These are phyloP conservation scores for Leuctra nigra DNA, from an alignment of 2,888 invertebrate genomes.

Conservation along the genomic window DNA sequence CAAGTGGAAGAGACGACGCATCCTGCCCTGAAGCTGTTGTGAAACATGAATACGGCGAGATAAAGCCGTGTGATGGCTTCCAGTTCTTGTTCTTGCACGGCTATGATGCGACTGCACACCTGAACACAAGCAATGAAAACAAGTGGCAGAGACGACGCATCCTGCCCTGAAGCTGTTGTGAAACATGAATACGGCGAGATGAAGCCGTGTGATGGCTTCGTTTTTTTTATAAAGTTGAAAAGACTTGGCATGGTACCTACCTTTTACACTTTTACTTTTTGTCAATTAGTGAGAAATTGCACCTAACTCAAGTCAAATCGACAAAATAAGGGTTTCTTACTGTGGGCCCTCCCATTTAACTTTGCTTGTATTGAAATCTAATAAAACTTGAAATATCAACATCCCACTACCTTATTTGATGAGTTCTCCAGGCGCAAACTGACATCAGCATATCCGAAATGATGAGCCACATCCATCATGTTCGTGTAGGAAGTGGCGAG, in stretches of 20 bases:
- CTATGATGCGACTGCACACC: slow-evolving; percentile 39
- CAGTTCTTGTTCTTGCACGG: slow-evolving; percentile 43
- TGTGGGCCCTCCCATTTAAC: no score
- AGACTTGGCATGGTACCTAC: not conserved
- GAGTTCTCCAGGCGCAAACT: slow-evolving; percentile 29
- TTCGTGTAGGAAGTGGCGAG: slow-evolving; percentile 50
- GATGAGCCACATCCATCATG: slow-evolving; percentile 41
- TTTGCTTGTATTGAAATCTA: no score
- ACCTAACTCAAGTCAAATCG: no score
- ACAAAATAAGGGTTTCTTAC: no score
- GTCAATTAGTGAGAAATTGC: no score
- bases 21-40: slow-evolving; percentile 40
- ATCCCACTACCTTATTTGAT: slow-evolving; percentile 31
- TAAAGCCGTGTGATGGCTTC: slow-evolving; percentile 42
- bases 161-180: slow-evolving; percentile 40
- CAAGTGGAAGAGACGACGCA: slow-evolving; percentile 35
- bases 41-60: slow-evolving; percentile 41
- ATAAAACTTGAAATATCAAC: no score
- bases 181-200: slow-evolving; percentile 41
- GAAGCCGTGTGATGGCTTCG: slow-evolving; percentile 41
- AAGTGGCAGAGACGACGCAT: slow-evolving; percentile 37
- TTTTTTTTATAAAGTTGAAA: slow-evolving; percentile 4
- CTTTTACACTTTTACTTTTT: no score
- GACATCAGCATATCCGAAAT: slow-evolving; percentile 30
- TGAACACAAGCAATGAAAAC: slow-evolving; percentile 34